Evolutionary conservation across 2,888 invertebrate species (phyloP).

Genomic region (Stegana nigrithorax): DNA sequence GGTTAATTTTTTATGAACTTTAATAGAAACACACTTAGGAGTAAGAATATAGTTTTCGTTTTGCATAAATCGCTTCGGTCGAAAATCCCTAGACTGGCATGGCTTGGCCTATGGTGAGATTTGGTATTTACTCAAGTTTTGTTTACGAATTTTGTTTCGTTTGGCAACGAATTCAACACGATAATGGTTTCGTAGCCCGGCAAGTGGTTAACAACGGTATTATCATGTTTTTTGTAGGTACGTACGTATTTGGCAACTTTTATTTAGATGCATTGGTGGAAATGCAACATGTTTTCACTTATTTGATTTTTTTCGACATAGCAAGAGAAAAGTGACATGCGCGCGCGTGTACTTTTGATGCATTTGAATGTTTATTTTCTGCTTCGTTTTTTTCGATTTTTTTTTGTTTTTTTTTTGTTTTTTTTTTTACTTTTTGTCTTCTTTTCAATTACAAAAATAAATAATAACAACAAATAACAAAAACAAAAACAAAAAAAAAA

Average conservation of each 20-base stretch:
- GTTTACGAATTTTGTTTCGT: too few species aligned
- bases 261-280: conserved; percentile 22
- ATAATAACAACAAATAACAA: neutral
- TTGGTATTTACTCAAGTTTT: too few species aligned
- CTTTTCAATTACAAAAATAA: conserved; percentile 21
- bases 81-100: too few species aligned
- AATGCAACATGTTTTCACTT: conserved; percentile 24
- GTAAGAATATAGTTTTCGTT: too few species aligned
- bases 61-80: too few species aligned
- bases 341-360: neutral
- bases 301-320: conserved; percentile 21
- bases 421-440: conserved; percentile 36
- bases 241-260: conserved; percentile 34
- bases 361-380: neutral
- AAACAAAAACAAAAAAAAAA: conserved; percentile 1
- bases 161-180: too few species aligned
- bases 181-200: too few species aligned
- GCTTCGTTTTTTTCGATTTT: neutral
- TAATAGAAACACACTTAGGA: too few species aligned
- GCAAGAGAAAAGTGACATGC: neutral
- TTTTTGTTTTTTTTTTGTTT: conserved; percentile 14
- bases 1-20: too few species aligned
- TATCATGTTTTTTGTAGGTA: conserved; percentile 30
- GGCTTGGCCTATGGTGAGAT: too few species aligned
- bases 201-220: too few species aligned